Evolutionary conservation across 2,888 invertebrate species (phyloP).

Genomic region (Argyresthia albistria): DNA sequence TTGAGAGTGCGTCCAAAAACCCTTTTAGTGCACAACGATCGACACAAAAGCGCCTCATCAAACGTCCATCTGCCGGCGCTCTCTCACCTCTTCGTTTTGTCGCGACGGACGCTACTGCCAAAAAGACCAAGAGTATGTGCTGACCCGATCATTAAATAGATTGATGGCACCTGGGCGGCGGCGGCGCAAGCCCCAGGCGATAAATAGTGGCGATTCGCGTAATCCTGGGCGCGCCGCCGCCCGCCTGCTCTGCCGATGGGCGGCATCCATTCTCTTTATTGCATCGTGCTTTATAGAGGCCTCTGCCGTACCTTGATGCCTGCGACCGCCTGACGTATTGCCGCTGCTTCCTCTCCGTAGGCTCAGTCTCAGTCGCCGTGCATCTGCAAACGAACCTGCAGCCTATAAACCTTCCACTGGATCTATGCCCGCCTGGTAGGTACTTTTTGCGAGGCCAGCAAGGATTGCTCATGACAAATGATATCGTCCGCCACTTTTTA

Average conservation of each 20-base stretch:
- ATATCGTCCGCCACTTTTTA: not conserved
- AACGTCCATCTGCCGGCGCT: constrained; percentile 61
- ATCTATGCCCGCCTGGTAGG: not conserved
- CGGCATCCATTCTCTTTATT: constrained; percentile 72
- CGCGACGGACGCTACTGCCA: constrained; percentile 38
- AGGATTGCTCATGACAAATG: not conserved
- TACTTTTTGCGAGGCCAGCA: not conserved
- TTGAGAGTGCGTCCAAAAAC: constrained; percentile 49
- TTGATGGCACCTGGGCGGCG: constrained; percentile 68
- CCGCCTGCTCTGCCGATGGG: constrained; percentile 46
- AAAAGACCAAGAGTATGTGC: constrained; percentile 66
- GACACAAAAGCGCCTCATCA: constrained; percentile 70
- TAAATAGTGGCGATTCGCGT: constrained; percentile 72
- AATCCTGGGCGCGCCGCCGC: constrained; percentile 55
- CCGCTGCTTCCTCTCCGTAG: not conserved
- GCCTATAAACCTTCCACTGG: not conserved
- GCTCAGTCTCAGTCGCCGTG: not conserved
- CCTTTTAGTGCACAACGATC: constrained; percentile 54
- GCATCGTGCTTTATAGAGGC: constrained; percentile 65
- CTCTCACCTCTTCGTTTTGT: constrained; percentile 55
- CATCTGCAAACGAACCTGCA: not conserved
- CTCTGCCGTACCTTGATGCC: constrained; percentile 52
- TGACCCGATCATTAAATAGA: constrained; percentile 73
- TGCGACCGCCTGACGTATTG: constrained; percentile 9
- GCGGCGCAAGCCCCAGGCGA: constrained; percentile 54